These are phyloP conservation scores for Poecile atricapillus DNA, from an alignment of 2,113 vertebrate genomes.

Conservation along the genomic window DNA sequence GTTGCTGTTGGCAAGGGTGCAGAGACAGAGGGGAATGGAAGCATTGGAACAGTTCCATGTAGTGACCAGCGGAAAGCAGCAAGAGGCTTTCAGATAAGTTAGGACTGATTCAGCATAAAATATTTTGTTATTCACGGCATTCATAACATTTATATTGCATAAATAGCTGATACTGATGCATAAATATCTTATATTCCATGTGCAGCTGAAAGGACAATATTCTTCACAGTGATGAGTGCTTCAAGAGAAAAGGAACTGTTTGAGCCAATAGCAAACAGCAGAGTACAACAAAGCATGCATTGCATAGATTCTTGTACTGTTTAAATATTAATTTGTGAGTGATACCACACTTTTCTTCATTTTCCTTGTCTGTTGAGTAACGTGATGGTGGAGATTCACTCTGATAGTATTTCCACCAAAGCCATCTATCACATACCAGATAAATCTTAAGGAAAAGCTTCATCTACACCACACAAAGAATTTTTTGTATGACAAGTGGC, in stretches of 20 bases:
- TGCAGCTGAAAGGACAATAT: neutral
- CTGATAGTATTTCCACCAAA: neutral
- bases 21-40: neutral
- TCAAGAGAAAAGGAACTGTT: neutral
- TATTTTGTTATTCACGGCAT: neutral
- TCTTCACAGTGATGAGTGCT: neutral
- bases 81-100: neutral
- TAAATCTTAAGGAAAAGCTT: neutral
- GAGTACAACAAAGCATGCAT: neutral
- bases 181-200: neutral
- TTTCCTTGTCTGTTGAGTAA: neutral
- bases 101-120: neutral
- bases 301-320: neutral
- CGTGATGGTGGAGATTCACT: neutral
- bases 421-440: neutral
- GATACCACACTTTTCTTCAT: neutral
- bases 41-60: neutral
- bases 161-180: neutral
- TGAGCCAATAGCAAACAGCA: neutral
- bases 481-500: neutral
- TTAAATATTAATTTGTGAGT: neutral
- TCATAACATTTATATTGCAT: neutral
- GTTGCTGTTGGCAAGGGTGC: neutral
- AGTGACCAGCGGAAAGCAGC: neutral
- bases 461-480: neutral